Evolutionary conservation across 2,888 invertebrate genomes (phyloP).

Genomic region (Coecobrya sp.): DNA sequence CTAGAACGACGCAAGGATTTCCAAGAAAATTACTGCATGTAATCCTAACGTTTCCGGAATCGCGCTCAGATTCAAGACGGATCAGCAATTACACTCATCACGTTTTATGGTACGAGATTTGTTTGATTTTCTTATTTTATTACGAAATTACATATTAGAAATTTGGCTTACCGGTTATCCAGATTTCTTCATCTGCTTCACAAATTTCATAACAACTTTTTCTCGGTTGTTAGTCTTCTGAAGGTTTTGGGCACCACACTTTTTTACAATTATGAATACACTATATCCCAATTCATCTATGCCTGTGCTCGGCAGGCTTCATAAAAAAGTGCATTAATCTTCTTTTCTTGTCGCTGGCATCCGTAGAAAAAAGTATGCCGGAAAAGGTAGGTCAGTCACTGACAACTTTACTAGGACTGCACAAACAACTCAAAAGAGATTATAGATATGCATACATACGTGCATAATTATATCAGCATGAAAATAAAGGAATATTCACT

Average conservation of each 20-base stretch:
- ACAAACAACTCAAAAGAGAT: not conserved
- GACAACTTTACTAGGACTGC: slow-evolving; percentile 19
- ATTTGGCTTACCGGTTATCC: not conserved
- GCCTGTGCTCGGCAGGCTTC: not conserved
- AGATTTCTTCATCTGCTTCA: not conserved
- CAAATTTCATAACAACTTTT: not conserved
- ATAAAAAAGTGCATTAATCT: not conserved
- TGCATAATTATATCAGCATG: not conserved
- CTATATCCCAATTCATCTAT: not conserved
- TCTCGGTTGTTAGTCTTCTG: not conserved
- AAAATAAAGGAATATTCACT: slow-evolving; percentile 29
- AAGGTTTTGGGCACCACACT: not conserved
- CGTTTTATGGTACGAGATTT: no score
- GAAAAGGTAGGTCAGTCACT: slow-evolving; percentile 76
- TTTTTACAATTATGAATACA: not conserved
- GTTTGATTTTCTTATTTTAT: no score
- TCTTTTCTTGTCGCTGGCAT: not conserved
- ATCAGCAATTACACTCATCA: no score
- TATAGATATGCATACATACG: no score
- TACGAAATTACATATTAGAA: not conserved
- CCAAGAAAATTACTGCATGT: not conserved
- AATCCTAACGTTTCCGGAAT: no score
- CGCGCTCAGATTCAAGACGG: no score
- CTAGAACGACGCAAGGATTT: not conserved
- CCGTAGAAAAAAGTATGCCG: slow-evolving; percentile 50